These are phyloP conservation scores for Caenorhabditis briggsae DNA, from an alignment of 1,140 invertebrate genomes.

Conservation along the genomic window DNA sequence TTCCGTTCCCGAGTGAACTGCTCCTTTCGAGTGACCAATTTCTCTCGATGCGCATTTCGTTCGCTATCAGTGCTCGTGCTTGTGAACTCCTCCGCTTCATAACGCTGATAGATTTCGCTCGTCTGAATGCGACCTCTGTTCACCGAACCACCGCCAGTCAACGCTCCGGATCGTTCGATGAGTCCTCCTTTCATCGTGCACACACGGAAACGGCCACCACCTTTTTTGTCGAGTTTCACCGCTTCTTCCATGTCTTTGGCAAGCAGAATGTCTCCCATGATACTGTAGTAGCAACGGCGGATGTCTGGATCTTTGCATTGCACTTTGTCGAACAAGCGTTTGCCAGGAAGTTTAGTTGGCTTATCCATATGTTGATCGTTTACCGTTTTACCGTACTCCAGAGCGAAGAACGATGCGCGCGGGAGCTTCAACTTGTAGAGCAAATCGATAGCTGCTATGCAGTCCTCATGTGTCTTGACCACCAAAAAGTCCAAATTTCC, in stretches of 20 bases:
- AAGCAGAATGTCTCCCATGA: conserved; percentile 89
- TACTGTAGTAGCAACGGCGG: conserved; percentile 90
- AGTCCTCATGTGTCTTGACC: conserved; percentile 82
- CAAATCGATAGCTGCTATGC: too few relatives aligned
- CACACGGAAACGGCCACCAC: background rate
- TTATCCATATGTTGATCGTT: too few relatives aligned
- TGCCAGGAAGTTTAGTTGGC: too few relatives aligned
- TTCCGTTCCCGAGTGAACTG: too few relatives aligned
- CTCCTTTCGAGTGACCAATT: too few relatives aligned
- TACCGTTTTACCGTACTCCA: too few relatives aligned
- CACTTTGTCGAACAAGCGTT: conserved; percentile 84
- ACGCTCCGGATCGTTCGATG: background rate
- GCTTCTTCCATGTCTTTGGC: conserved; percentile 83
- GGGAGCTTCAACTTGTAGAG: too few relatives aligned
- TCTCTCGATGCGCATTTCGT: too few relatives aligned
- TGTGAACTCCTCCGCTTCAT: too few relatives aligned
- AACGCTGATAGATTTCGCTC: background rate
- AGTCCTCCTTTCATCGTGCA: background rate
- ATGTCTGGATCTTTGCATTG: conserved; percentile 84
- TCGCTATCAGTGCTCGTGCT: too few relatives aligned
- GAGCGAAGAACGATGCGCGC: too few relatives aligned
- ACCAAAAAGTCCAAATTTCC: conserved; percentile 89
- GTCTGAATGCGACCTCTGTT: background rate
- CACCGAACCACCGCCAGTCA: conserved; percentile 35
- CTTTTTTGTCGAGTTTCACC: conserved; percentile 51